Evolutionary conservation across 2,888 invertebrate genomes (phyloP), one percentile per base, ranked within the genome.

Genomic region (Phyllotreta striolata): DNA sequence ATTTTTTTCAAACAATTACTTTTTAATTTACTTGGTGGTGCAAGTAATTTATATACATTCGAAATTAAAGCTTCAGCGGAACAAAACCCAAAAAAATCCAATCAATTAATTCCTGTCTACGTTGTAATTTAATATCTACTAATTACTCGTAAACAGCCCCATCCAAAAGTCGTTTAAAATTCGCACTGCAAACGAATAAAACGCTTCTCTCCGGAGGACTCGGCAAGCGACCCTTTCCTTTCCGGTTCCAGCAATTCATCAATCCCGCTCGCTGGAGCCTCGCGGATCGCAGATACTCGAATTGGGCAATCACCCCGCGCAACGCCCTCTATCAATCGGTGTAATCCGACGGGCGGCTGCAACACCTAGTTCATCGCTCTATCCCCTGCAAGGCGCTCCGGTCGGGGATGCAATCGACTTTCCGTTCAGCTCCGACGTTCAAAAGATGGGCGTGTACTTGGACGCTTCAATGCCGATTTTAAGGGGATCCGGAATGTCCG

Each of bases 371-470:
- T 1, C 51, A 13, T 59, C 13, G 12, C 10, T 41, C 55, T 40
- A 41, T 24, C 57, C 69, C 66, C 69, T 68, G 57, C 59, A 63
- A 55, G 67, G 73, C 74, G 74, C 72, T 70, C 63, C 64, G 57
- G 59, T 72, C 75, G 70, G 68, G 70, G 44, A 10, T 62, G 72
- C 66, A 71, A 77, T 78, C 77, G 76, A 76, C 74, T 75, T 76
- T n/a, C 76, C 61, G 74, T 77, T 77, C 77, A 75, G 76, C 74
- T 76, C 71, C 73, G 72, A 75, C 74, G 77, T 77, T 76, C 72
- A 74, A 77, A 77, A 76, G 73, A 76, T 74, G 77, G 78, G 76
- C 77, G 76, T 78, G 74, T 60, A 10, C 37, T 34, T 10, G 41
- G 35, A 35, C 9, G 13, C 12, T 24, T 24, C 24, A 4, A 41